Base-by-base conservation (phyloP, 2,797 vertebrate genomes). In the Moxostoma hubbsi region DNA sequence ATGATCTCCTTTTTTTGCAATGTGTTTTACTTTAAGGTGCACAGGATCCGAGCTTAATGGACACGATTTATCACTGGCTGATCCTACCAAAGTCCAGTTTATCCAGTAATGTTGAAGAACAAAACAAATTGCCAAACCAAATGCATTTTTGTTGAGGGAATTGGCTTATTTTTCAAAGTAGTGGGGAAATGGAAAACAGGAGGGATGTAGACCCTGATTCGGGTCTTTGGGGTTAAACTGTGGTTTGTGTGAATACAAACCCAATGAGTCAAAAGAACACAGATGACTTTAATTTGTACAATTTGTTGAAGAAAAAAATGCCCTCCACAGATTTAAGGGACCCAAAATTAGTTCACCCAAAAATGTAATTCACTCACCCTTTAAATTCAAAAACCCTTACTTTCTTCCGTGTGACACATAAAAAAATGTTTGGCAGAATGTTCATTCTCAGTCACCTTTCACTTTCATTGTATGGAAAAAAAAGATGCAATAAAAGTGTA, bases 1-100 rank as follows among this genome's bases (percentile, higher is more conserved):
- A 94, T 94, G 93, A 94, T 92, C 90, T 89, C 92, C 92, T 93
- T 92, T 94, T 94, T 92, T 79, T 90, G 89, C 89, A 91, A 91
- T 92, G 92, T 86, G 91, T 93, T 93, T 93, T 91, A 92, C 90
- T 93, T 92, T 92, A 92, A 92, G 91, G 91, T 92, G 91, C 91
- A 82, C 88, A 88, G 92, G 91, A 93, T 91, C 90, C 87, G 53
- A 69, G 61, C 90, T 89, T 94, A 94, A 94, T 94, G 92, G 93
- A 90, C 78, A 88, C 91, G 80, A 94, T 94, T 93, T 81, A 94
- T 94, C 93, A 94, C 82, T 24, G 80, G 75, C 89, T 84, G 89
- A 87, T 88, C 86, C 76, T 86, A 90, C 90, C 90, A 85, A 92
- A 92, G 90, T 93, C 91, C 88, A 83, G 87, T 92, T 92, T 89